Conservation (phyloP, 2,888 invertebrate species). For the Drosophila tripunctata region DNA sequence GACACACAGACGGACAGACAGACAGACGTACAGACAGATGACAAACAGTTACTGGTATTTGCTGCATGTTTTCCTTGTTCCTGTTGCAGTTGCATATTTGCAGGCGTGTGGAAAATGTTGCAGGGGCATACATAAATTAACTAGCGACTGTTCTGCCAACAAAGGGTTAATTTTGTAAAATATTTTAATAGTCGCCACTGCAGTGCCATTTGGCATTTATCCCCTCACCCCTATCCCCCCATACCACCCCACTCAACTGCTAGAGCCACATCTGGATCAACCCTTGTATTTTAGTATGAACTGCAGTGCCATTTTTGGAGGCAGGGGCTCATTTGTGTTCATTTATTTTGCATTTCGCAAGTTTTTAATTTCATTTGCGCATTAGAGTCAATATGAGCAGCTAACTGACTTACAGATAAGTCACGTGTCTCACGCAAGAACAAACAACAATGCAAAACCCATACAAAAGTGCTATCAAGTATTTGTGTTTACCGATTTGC, state of each 20-base stretch:
- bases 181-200: conserved; percentile 66
- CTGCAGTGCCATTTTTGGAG: neutral
- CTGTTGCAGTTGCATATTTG: conserved; percentile 50
- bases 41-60: conserved; percentile 25
- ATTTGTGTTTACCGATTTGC: no score
- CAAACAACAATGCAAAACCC: no score
- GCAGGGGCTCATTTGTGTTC: conserved; percentile 24
- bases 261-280: neutral
- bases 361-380: conserved; percentile 60
- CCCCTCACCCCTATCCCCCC: neutral
- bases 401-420: conserved; percentile 32
- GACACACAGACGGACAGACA: conserved; percentile 10
- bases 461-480: no score
- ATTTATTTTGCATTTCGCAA: conserved; percentile 65
- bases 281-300: conserved; percentile 36
- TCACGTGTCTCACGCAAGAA: conserved; percentile 6
- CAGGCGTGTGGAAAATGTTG: conserved; percentile 46
- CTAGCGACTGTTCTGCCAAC: conserved; percentile 40
- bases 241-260: neutral
- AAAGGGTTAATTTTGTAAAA: conserved; percentile 71
- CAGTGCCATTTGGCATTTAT: conserved; percentile 39
- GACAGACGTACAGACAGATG: conserved; percentile 16
- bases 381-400: conserved; percentile 53
- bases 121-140: conserved; percentile 61
- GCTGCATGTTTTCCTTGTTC: neutral